Percentiles rank a stretch among this genome's conserved stretches.
phyloP scores from a whole-genome alignment of 2,113 vertebrate genomes.

The Parus major region DNA sequence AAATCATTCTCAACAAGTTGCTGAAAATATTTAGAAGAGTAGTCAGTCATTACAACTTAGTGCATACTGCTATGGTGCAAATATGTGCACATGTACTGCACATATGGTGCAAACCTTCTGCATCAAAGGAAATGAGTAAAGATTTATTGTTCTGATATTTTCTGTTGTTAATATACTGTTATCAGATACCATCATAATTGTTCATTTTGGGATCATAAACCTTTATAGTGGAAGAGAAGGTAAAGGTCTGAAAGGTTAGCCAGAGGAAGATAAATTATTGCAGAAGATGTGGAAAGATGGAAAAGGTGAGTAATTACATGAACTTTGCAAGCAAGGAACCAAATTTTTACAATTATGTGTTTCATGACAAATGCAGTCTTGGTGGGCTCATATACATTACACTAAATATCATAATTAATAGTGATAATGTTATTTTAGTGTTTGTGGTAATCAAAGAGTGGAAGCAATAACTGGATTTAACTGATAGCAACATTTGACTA shows the following conservation, averaged over 20 bases:
- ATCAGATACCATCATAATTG: conserved; percentile 39
- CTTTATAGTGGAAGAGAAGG: conserved; percentile 14
- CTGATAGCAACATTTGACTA: conserved; percentile 18
- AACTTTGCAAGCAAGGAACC: neutral
- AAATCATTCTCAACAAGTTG: neutral
- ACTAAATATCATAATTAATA: conserved; percentile 51
- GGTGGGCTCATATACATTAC: neutral
- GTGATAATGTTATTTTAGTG: conserved; percentile 40
- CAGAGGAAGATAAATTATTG: conserved; percentile 23
- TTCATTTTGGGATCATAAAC: conserved; percentile 50
- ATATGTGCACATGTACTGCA: no score
- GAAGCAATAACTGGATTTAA: conserved; percentile 34
- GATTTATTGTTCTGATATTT: conserved; percentile 4
- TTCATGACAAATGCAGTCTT: neutral
- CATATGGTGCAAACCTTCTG: neutral
- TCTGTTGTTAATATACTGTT: conserved; percentile 11
- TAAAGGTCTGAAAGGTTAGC: conserved; percentile 42
- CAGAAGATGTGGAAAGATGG: neutral
- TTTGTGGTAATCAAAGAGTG: conserved; percentile 1
- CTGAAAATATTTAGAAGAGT: conserved; percentile 33
- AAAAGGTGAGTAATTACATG: conserved; percentile 8
- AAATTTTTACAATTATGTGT: conserved; percentile 6
- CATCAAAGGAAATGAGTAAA: neutral
- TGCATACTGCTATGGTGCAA: neutral
- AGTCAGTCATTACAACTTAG: conserved; percentile 16